Evolutionary conservation across 2,113 vertebrate species (phyloP).

Genomic region (Egretta garzetta): DNA sequence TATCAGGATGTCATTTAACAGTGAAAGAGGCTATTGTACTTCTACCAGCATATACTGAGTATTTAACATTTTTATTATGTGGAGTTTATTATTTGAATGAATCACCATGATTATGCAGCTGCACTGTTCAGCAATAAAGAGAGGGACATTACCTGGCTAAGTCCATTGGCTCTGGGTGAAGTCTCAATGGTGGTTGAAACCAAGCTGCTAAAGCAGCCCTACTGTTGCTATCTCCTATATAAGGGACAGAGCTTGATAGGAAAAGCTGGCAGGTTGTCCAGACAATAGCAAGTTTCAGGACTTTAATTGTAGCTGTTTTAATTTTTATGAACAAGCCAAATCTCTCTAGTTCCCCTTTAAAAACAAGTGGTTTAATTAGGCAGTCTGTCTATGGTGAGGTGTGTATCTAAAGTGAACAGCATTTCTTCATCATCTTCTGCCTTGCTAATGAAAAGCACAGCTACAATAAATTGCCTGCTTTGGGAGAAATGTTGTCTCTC

Average conservation of each 20-base stretch:
- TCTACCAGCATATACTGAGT: background rate
- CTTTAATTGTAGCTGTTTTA: background rate
- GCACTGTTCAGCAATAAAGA: constrained; percentile 17
- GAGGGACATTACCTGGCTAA: background rate
- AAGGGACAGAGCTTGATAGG: background rate
- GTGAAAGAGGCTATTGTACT: background rate
- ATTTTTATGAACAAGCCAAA: background rate
- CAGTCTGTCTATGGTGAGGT: constrained; percentile 11
- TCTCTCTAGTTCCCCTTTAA: background rate
- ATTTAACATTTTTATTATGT: background rate
- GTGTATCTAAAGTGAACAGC: constrained; percentile 1
- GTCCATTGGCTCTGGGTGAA: background rate
- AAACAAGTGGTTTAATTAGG: constrained; percentile 14
- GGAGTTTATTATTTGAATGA: constrained; percentile 55
- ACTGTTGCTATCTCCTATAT: background rate
- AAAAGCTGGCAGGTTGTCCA: background rate
- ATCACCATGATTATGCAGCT: background rate
- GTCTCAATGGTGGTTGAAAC: background rate
- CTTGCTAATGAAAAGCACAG: background rate
- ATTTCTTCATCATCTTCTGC: constrained; percentile 14
- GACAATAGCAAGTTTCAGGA: background rate
- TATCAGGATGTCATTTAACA: background rate
- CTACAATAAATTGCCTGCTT: background rate
- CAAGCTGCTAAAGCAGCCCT: background rate
- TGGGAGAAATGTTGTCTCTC: background rate